phyloP scores from a whole-genome alignment of 2,797 vertebrate genomes.

The Natrix natrix region DNA sequence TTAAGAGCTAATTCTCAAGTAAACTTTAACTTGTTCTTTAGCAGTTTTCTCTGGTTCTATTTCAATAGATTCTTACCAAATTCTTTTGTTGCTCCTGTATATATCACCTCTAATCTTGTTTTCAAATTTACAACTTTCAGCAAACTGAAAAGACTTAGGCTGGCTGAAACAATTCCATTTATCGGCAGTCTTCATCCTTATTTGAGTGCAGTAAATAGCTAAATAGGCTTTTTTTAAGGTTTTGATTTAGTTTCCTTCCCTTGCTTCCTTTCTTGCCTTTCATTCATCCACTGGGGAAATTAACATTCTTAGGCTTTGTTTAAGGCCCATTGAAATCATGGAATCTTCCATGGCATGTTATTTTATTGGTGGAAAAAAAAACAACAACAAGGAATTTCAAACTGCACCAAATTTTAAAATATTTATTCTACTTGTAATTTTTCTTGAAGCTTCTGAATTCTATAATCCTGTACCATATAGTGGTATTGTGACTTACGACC shows the following conservation, averaged over 20 bases:
- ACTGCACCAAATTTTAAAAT: background rate
- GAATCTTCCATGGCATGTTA: background rate
- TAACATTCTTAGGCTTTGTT: background rate
- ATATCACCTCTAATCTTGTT: background rate
- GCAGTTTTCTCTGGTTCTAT: background rate
- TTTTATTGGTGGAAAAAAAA: background rate
- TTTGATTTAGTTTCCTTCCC: background rate
- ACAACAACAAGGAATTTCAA: background rate
- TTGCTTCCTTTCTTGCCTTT: background rate
- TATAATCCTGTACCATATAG: background rate
- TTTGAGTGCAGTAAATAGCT: background rate
- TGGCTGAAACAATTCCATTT: conserved; percentile 4
- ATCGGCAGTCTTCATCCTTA: background rate
- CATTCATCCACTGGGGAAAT: background rate
- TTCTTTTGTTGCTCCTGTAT: conserved; percentile 20
- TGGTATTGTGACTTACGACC: background rate
- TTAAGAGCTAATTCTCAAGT: conserved; percentile 24
- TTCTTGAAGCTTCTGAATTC: background rate
- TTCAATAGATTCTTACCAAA: conserved; percentile 23
- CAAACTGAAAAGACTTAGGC: background rate
- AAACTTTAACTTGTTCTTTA: conserved; percentile 12
- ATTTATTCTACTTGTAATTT: background rate
- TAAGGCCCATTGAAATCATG: background rate
- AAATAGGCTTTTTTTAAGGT: background rate
- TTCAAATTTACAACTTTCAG: conserved; percentile 26